phyloP scores from a whole-genome alignment of 1,140 invertebrate species.

The Wiebesia pumilae region DNA sequence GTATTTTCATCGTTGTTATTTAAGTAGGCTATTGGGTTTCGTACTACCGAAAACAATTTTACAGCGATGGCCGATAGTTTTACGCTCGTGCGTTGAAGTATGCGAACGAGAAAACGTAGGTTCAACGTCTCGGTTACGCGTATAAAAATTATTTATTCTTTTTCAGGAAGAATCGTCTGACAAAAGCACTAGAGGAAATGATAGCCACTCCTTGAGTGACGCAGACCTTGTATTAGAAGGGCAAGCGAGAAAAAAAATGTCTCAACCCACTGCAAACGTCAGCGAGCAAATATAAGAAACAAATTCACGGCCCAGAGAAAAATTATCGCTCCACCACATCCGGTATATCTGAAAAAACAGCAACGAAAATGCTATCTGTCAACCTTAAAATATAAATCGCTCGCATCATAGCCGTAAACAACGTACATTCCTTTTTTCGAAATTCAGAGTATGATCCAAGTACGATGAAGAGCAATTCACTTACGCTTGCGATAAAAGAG shows the following conservation, averaged over 20 bases:
- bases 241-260: not conserved
- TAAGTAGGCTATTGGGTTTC: too few species aligned
- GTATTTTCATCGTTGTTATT: too few species aligned
- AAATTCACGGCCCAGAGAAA: constrained; percentile 11
- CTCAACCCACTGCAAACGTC: not conserved
- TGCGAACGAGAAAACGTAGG: not conserved
- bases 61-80: not conserved
- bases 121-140: not conserved
- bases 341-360: constrained; percentile 24
- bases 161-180: constrained; percentile 59
- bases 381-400: constrained; percentile 29
- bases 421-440: not conserved
- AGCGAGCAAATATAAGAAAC: constrained; percentile 10
- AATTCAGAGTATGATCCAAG: too few species aligned
- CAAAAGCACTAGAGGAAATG: constrained; percentile 55
- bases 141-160: constrained; percentile 28
- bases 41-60: too few species aligned
- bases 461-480: too few species aligned
- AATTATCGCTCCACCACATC: constrained; percentile 43
- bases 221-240: not conserved
- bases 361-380: constrained; percentile 19
- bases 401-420: constrained; percentile 10
- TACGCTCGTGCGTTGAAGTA: not conserved
- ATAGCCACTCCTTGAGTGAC: constrained; percentile 49
- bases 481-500: not conserved